Evolutionary conservation across 2,888 invertebrate species (phyloP).

Genomic region (Xanthia icteritia): DNA sequence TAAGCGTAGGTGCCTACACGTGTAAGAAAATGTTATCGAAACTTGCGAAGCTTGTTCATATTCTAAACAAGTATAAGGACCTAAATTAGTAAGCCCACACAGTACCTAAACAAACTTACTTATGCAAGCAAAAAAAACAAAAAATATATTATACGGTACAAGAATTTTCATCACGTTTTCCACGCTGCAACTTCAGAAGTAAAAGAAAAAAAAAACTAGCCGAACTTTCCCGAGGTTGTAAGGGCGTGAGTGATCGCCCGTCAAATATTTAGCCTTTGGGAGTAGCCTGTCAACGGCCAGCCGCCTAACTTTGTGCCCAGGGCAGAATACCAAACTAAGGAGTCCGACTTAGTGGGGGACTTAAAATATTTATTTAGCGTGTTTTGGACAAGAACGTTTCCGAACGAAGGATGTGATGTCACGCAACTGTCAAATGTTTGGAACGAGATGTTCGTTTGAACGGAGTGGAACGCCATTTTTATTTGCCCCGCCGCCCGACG

Average conservation of each 20-base stretch:
- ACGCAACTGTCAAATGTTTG: slow-evolving; percentile 18
- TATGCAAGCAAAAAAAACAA: slow-evolving; percentile 1
- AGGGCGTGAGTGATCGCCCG: slow-evolving; percentile 65
- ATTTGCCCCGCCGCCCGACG: background rate
- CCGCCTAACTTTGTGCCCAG: slow-evolving; percentile 59
- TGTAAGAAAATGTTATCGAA: background rate
- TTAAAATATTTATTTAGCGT: slow-evolving; percentile 55
- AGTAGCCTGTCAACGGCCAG: slow-evolving; percentile 66
- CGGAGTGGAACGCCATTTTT: no score
- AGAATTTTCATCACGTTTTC: slow-evolving; percentile 51
- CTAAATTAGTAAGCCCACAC: background rate
- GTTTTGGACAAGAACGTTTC: slow-evolving; percentile 23
- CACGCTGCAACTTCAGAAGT: slow-evolving; percentile 48
- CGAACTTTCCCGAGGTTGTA: slow-evolving; percentile 38
- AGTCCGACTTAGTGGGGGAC: slow-evolving; percentile 26
- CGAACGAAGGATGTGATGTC: slow-evolving; percentile 17
- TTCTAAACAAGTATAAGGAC: slow-evolving; percentile 1
- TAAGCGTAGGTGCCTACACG: no score
- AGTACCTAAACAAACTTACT: background rate
- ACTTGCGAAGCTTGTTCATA: background rate
- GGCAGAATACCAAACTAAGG: slow-evolving; percentile 60
- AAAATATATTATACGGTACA: slow-evolving; percentile 2
- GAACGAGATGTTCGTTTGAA: slow-evolving; percentile 5
- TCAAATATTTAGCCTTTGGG: slow-evolving; percentile 68
- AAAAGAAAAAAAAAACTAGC: slow-evolving; percentile 52